Conservation (phyloP, 1,140 invertebrate species). For the Ruditapes philippinarum region DNA sequence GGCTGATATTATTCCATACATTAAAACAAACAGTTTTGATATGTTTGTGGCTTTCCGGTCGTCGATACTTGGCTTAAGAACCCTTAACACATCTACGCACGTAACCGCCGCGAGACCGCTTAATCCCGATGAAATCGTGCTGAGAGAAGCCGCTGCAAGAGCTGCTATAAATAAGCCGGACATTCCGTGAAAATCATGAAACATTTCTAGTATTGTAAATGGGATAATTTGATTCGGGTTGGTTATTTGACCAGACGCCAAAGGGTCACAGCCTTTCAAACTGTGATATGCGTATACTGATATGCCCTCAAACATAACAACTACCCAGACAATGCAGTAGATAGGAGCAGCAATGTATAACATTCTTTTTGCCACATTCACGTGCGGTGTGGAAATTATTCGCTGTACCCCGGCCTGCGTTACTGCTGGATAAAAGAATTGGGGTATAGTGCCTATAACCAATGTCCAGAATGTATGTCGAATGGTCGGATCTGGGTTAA, state of each 20-base stretch:
- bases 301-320: constrained; percentile 25
- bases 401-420: constrained; percentile 46
- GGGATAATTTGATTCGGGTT: constrained; percentile 50
- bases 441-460: neutral
- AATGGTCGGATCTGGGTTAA: constrained; percentile 45
- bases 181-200: constrained; percentile 4
- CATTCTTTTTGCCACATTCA: neutral
- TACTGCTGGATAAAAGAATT: neutral
- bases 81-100: constrained; percentile 13
- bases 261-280: constrained; percentile 22
- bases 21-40: constrained; percentile 44
- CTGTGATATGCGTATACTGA: constrained; percentile 40
- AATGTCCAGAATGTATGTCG: constrained; percentile 48
- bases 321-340: neutral
- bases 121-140: constrained; percentile 47
- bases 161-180: constrained; percentile 42
- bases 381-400: constrained; percentile 16
- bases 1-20: constrained; percentile 10
- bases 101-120: constrained; percentile 20
- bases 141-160: constrained; percentile 22
- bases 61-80: neutral
- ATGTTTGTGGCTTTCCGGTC: constrained; percentile 27
- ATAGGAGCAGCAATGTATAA: constrained; percentile 17
- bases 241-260: neutral
- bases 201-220: constrained; percentile 34